Base-by-base conservation (phyloP, 2,113 vertebrate species). In the Anas platyrhynchos region DNA sequence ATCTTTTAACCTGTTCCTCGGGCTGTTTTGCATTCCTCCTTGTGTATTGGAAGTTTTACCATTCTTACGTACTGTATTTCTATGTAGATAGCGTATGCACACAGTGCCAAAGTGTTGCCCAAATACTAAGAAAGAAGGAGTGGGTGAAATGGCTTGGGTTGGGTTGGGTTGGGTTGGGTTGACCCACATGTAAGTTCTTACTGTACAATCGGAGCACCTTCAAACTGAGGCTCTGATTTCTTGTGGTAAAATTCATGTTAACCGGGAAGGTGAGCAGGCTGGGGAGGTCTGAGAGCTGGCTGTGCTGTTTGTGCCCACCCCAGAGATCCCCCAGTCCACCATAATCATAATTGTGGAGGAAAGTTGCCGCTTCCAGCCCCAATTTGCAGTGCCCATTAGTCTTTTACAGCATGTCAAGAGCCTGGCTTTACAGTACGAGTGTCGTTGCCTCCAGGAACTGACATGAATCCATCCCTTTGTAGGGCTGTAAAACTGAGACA, bases 241-340 rank as follows among this genome's bases (percentile, higher is more conserved):
- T 36, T 2, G 0, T 4, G 21, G 34, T 38, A 44, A 10, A 1
- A 34, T 3, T n/a, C 13, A 4, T 16, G 2, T 8, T 13, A 2
- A 46, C 2, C 2, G 18, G 54, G 29, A 17, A 16, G 27, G 18
- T 6, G 50, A 44, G 2, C 32, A 29, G 54, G 16, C 26, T 2
- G 22, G 22, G 29, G 29, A 21, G 16, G 54, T 20, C 1, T 1
- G 16, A 11, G n/a, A 38, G 17, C 3, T 50, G 3, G 9, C 54
- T 34, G 1, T 6, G 22, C 9, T 34, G 41, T 38, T 6, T 38
- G 10, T 3, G 23, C 71, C 50, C 32, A n/a, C 25, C 44, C 10
- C 34, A 7, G 44, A 20, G 26, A 32, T 14, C 5, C 17, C 43
- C 2, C 2, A 8, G 14, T 0, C 43, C 38, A 32, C 46, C 25